Base-by-base conservation (phyloP, 2,797 vertebrate species). In the Psittacula echo region DNA sequence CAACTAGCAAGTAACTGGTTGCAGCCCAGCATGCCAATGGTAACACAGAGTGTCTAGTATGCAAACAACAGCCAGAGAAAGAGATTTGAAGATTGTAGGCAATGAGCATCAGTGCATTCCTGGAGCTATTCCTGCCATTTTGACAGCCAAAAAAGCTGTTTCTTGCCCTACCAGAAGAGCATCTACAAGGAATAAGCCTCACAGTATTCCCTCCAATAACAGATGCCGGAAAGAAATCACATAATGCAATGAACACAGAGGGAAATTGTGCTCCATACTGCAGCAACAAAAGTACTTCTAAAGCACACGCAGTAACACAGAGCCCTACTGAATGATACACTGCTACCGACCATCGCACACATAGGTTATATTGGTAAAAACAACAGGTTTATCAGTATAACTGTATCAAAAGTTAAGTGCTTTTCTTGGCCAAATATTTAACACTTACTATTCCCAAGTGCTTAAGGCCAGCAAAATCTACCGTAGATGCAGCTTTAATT, bases 241-340 rank as follows among this genome's bases (percentile, higher is more conserved):
- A 0, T 6, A 61, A 26, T 0, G 1, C 39, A 44, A 15, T 0
- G 4, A 42, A 39, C 7, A 54, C 17, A 37, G 8, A 19, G 23
- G 17, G 13, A 44, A 20, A 37, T 15, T 45, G 48, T 22, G 42
- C 32, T 18, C 32, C 30, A 19, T 10, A 12, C 41, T 18, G 50
- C 37, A 30, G 62, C 41, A 41, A 47, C 11, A 12, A 1, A 47
- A 44, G 22, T 12, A 13, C 16, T 62, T 24, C n/a, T 42, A 20
- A 32, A 37, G 85, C 74, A 62, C 53, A 7, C 1, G 7, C 2
- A n/a, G 67, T 9, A 37, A 44, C 42, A 47, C 19, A 21, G 27
- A 37, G 71, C 39, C n/a, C 41, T 26, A 1, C 29, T 14, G 48
- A 64, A 37, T 0, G 1, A 7, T 2, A 26, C 21, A 44, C 18